These are phyloP conservation scores for Bombycilla garrulus DNA, from an alignment of 2,113 vertebrate genomes.

Conservation along the genomic window DNA sequence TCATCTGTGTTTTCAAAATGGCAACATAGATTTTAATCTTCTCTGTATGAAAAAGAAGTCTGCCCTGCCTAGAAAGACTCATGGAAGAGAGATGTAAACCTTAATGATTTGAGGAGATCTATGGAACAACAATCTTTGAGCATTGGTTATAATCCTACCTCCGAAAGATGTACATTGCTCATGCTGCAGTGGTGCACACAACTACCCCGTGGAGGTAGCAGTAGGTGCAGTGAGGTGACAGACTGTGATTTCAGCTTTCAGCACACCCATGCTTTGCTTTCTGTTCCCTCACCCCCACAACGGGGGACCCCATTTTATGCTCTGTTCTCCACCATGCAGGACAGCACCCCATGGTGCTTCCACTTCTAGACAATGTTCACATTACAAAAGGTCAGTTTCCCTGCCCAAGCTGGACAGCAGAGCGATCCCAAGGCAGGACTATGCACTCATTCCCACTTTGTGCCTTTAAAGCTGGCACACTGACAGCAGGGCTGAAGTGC, in stretches of 20 bases:
- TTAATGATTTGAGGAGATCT: neutral
- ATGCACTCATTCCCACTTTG: neutral
- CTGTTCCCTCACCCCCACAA: neutral
- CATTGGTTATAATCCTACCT: neutral
- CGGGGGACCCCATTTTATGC: neutral
- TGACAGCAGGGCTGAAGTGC: neutral
- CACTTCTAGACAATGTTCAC: neutral
- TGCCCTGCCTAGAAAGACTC: neutral
- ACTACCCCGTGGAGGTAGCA: accelerated
- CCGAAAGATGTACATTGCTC: accelerated
- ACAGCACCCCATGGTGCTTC: neutral
- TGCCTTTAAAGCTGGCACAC: neutral
- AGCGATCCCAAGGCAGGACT: neutral
- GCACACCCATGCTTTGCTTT: neutral
- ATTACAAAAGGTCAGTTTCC: neutral
- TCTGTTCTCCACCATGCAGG: neutral
- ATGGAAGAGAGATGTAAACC: accelerated
- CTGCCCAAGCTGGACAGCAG: neutral
- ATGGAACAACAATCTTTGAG: neutral
- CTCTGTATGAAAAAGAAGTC: neutral
- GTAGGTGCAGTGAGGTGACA: neutral
- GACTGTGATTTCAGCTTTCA: neutral
- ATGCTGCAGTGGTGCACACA: neutral
- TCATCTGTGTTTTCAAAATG: neutral
- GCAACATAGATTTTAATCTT: neutral